Conservation (phyloP, 2,113 vertebrate genomes). For the Notarius quadriscutis region DNA sequence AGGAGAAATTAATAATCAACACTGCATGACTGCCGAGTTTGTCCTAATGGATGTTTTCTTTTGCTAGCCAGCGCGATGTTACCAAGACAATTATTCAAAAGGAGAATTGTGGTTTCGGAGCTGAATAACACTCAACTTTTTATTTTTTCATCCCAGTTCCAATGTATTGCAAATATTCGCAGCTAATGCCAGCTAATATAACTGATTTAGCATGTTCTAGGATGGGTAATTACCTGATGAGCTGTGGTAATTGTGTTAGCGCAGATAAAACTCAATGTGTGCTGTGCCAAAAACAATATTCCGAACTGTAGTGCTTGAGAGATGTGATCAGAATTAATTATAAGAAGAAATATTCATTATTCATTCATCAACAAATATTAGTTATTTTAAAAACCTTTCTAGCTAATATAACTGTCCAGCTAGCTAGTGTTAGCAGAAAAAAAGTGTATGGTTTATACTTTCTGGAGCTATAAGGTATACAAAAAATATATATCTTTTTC, state of each 20-base stretch:
- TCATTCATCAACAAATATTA: not conserved
- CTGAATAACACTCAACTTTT: not conserved
- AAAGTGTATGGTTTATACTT: not conserved
- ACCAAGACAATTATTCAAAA: not conserved
- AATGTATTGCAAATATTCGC: not conserved
- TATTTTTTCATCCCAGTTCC: not conserved
- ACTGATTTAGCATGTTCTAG: not conserved
- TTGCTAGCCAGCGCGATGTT: not conserved
- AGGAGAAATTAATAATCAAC: conserved; percentile 65
- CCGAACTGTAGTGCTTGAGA: not conserved
- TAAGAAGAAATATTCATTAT: not conserved
- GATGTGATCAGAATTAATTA: not conserved
- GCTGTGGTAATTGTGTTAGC: not conserved
- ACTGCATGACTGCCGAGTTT: conserved; percentile 56
- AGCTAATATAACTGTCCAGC: not conserved
- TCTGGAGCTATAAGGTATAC: not conserved
- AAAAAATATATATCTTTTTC: no score
- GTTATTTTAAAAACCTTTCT: not conserved
- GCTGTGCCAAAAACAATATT: not conserved
- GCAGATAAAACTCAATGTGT: not conserved
- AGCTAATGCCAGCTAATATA: not conserved
- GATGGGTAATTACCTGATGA: not conserved
- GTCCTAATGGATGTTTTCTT: conserved; percentile 55
- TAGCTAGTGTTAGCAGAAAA: not conserved
- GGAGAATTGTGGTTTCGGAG: not conserved